Base-by-base conservation (phyloP, 1,140 invertebrate genomes). In the Idris sp. region DNA sequence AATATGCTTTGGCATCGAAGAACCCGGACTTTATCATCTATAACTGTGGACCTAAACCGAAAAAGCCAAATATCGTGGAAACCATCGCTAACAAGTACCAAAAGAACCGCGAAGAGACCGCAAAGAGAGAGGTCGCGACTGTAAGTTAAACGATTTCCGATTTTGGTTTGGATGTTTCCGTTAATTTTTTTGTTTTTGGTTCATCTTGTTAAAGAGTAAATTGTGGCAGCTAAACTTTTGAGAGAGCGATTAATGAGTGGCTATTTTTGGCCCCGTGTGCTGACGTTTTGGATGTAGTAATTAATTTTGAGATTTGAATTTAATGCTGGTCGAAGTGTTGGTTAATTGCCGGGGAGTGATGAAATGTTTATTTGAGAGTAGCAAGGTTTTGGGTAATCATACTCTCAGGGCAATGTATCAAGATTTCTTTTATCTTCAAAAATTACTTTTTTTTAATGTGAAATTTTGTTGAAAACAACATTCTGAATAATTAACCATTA, bases 1-100 rank as follows among this genome's bases (percentile, higher is more conserved):
- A 94, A 72, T 95, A 95, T 80, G 90, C 92, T 0, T 90, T 91
- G 10, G 82, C 93, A 46, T 15, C 26, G 5, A 93, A 93, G 48
- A 92, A 93, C 54, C 88, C 9, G 18, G 6, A 25, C 18, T 4
- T 44, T 4, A 19, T 90, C 8, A 82, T 81, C 41, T 69, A 61
- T 3, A 69, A 80, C 8, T 15, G 53, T 71, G 0, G 62, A 43
- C 0, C 58, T 1, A 40, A 67, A 16, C 38, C 26, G 25, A n/a
- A n/a, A n/a, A 38, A 83, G 62, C 79, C 88, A 49, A 83, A 81
- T 76, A 54, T 87, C 79, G 71, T 89, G 77, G 78, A 87, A 81
- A 81, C 85, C 31, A 87, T 87, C 53, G 86, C 87, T 74, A 86
- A 77, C 80, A 87, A 88, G 79, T 88, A 88, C 71, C 83, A 82